A percentile compares a stretch with the other conserved stretches of the same genome.
Conservation (phyloP, 2,113 vertebrate genomes). For the Gymnorhina tibicen region DNA sequence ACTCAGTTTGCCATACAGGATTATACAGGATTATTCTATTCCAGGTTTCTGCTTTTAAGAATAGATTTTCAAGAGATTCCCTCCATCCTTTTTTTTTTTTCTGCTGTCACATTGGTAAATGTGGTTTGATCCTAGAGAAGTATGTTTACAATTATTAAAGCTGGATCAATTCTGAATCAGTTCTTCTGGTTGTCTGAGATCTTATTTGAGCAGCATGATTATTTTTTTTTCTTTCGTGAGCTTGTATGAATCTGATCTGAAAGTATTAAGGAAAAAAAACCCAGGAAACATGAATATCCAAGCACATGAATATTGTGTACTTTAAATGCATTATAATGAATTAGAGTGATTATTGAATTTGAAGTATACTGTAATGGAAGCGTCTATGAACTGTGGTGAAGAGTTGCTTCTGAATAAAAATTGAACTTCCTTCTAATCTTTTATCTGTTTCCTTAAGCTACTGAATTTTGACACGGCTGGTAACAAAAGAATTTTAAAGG, state of each 20-base stretch:
- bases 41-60: background rate
- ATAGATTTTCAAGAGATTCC: background rate
- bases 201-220: background rate
- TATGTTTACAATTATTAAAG: background rate
- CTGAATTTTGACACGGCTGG: background rate
- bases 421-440: background rate
- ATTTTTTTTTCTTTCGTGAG: background rate
- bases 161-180: background rate
- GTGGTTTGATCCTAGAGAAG: background rate
- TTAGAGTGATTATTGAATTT: background rate
- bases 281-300: background rate
- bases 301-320: background rate
- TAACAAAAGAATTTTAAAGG: background rate
- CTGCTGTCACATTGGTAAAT: background rate
- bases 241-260: background rate
- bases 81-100: background rate
- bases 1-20: background rate
- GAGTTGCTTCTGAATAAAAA: background rate
- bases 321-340: background rate
- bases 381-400: background rate
- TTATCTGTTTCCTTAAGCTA: background rate
- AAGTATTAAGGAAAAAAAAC: background rate
- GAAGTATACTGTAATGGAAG: background rate
- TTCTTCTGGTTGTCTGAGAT: background rate
- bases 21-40: background rate